A percentile compares a stretch with the other conserved stretches of the same genome.
These are phyloP conservation scores for Pristionchus entomophagus DNA, from an alignment of 2,888 invertebrate species.

Conservation along the genomic window DNA sequence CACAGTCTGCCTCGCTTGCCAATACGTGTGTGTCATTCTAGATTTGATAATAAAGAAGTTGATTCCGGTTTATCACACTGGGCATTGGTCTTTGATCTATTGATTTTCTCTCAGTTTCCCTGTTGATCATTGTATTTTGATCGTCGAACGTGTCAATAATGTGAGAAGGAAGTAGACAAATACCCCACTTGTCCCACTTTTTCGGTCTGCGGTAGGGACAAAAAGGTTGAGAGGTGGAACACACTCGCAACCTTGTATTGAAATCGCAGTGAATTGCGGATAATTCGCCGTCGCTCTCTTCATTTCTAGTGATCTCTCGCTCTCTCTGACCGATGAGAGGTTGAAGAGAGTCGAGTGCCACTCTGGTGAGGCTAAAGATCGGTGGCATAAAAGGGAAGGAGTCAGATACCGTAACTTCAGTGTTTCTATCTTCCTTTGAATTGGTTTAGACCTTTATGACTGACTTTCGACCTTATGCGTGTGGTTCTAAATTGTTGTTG, in stretches of 20 bases:
- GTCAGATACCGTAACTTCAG: too few species aligned
- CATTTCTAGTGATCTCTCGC: not conserved
- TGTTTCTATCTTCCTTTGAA: too few species aligned
- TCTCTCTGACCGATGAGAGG: not conserved
- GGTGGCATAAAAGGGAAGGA: too few species aligned
- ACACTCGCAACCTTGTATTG: slow-evolving; percentile 16
- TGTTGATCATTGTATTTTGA: too few species aligned
- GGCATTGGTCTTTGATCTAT: too few species aligned
- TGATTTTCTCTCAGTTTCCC: too few species aligned
- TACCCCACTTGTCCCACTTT: not conserved
- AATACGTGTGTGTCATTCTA: not conserved
- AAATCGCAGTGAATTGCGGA: not conserved
- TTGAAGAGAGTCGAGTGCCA: too few species aligned
- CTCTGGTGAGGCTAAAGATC: too few species aligned
- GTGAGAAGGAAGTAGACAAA: not conserved
- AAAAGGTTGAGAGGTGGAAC: slow-evolving; percentile 4
- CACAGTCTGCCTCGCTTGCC: not conserved
- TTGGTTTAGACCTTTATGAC: too few species aligned
- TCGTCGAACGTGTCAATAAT: too few species aligned
- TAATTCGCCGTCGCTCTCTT: not conserved
- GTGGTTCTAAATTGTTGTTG: not conserved
- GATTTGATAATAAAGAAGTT: not conserved
- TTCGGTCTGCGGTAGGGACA: slow-evolving; percentile 26
- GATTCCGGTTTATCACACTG: not conserved
- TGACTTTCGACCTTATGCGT: too few species aligned